These are phyloP conservation scores for Parapsyche elsis DNA, from an alignment of 1,140 invertebrate genomes.

Conservation along the genomic window DNA sequence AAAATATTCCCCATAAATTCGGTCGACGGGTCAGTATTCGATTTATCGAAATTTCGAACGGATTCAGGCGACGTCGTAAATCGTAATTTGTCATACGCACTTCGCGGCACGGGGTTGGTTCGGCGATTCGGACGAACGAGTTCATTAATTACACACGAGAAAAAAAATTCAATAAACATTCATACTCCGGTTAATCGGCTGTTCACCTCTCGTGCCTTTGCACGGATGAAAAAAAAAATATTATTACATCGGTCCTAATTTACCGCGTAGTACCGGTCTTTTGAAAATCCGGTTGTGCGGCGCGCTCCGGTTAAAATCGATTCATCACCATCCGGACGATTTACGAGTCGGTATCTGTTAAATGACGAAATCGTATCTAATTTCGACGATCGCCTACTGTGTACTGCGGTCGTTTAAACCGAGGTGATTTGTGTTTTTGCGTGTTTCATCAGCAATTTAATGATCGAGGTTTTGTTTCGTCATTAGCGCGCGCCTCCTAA, in stretches of 20 bases:
- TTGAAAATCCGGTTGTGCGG: not conserved
- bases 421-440: constrained; percentile 12
- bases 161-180: constrained; percentile 25
- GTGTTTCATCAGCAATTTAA: not conserved
- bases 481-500: not conserved
- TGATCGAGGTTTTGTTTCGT: not conserved
- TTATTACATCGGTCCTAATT: not conserved
- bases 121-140: not conserved
- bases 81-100: constrained; percentile 4
- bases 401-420: not conserved
- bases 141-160: not conserved
- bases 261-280: not conserved
- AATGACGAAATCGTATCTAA: not conserved
- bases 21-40: constrained; percentile 5
- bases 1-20: constrained; percentile 27
- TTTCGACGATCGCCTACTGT: not conserved
- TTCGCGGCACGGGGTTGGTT: not conserved
- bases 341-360: not conserved
- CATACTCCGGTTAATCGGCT: not conserved
- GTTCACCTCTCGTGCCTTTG: not conserved
- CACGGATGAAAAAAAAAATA: not conserved
- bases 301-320: no score
- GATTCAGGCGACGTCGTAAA: not conserved
- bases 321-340: no score
- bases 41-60: constrained; percentile 6